These are phyloP conservation scores for Cottus gobio DNA, from an alignment of 2,113 vertebrate species.

Conservation along the genomic window DNA sequence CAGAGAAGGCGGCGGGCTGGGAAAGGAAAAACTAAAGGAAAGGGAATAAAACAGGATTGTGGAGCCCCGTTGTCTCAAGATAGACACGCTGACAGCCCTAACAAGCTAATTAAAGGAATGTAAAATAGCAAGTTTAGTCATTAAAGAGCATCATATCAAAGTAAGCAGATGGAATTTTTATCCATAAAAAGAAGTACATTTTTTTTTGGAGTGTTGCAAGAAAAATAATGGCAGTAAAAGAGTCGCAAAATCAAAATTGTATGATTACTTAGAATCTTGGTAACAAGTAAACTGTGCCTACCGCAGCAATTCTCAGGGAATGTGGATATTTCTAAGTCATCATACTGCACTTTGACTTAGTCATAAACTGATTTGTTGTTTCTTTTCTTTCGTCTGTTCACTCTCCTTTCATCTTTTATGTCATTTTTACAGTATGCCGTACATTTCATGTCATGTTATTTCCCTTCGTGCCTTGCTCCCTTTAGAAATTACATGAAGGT, in stretches of 20 bases:
- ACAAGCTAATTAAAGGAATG: conserved; percentile 45
- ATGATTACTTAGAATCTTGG: neutral
- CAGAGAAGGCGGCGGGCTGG: conserved; percentile 7
- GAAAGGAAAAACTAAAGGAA: conserved; percentile 12
- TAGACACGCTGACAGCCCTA: conserved; percentile 4
- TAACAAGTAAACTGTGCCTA: neutral
- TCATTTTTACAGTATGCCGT: neutral
- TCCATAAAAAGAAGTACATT: neutral
- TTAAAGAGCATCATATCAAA: conserved; percentile 26
- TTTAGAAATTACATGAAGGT: conserved; percentile 15
- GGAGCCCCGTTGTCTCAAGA: conserved; percentile 25
- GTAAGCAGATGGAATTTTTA: conserved; percentile 13
- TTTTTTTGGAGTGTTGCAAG: neutral
- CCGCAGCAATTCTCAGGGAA: neutral
- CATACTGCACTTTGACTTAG: neutral
- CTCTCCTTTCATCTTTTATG: neutral
- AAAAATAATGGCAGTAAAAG: neutral
- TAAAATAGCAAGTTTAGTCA: conserved; percentile 24
- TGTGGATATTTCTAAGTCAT: neutral
- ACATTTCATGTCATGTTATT: neutral
- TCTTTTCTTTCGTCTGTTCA: neutral
- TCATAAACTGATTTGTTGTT: conserved; percentile 5
- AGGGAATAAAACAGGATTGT: neutral
- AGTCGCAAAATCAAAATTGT: neutral
- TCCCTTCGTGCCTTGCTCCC: neutral